A percentile compares a stretch with the other conserved stretches of the same genome.
Conservation (phyloP, 2,797 vertebrate species). For the Myoxocephalus aenaeus region DNA sequence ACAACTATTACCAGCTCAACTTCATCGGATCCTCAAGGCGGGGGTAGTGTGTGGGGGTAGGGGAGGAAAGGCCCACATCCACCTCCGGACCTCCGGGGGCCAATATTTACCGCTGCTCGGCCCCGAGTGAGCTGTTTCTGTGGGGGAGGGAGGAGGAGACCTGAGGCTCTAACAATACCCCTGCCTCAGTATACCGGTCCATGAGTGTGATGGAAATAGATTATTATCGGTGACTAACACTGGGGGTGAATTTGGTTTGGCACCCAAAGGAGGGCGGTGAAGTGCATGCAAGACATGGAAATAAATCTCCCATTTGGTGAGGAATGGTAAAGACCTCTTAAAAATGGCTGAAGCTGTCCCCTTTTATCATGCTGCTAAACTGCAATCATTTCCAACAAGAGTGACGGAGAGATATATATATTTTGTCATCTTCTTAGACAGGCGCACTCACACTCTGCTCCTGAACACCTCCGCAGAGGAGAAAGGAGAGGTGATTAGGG, state of each 20-base stretch:
- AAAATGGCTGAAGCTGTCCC: constrained; percentile 46
- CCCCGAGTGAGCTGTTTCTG: constrained; percentile 29
- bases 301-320: constrained; percentile 41
- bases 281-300: constrained; percentile 7
- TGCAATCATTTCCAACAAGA: constrained; percentile 41
- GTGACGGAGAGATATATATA: constrained; percentile 27
- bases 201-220: constrained; percentile 28
- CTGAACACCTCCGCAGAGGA: constrained; percentile 26
- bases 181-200: constrained; percentile 1
- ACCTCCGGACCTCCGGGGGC: constrained; percentile 17
- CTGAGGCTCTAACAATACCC: constrained; percentile 17
- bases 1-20: constrained; percentile 29
- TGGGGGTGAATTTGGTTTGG: constrained; percentile 32
- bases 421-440: constrained; percentile 37
- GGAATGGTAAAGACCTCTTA: constrained; percentile 44
- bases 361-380: constrained; percentile 49
- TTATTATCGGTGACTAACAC: constrained; percentile 33
- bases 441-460: constrained; percentile 14
- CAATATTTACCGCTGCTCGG: constrained; percentile 36
- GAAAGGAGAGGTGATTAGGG: constrained; percentile 31
- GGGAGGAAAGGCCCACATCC: constrained; percentile 5
- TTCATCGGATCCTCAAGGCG: constrained; percentile 23
- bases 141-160: neutral
- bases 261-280: constrained; percentile 14
- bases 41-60: neutral